These are phyloP conservation scores for Drosophila melanica DNA, from an alignment of 1,140 invertebrate genomes.

Conservation along the genomic window DNA sequence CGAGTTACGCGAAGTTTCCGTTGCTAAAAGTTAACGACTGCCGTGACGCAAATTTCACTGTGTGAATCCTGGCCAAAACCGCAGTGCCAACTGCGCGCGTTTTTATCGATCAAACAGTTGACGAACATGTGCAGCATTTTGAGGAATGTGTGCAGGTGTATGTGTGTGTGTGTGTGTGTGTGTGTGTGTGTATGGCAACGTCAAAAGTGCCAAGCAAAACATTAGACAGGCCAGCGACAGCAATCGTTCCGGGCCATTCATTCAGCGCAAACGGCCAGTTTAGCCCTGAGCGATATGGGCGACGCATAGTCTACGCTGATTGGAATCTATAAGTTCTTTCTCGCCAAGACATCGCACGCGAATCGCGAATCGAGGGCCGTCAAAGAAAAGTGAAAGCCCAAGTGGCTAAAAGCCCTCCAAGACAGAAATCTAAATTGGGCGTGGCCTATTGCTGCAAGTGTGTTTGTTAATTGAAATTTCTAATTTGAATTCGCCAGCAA, in stretches of 20 bases:
- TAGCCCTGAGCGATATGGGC: conserved; percentile 23
- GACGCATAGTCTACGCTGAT: conserved; percentile 57
- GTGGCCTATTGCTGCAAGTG: conserved; percentile 2
- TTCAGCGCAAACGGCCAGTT: conserved; percentile 53
- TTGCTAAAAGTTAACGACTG: conserved; percentile 23
- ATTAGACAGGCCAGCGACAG: conserved; percentile 41
- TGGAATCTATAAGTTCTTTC: conserved; percentile 60
- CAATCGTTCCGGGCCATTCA: conserved; percentile 43
- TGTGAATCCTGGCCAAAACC: conserved; percentile 41
- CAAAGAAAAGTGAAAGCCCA: conserved; percentile 67
- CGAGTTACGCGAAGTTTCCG: conserved; percentile 27
- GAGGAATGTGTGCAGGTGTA: neutral
- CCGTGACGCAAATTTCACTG: conserved; percentile 17
- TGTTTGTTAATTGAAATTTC: conserved; percentile 73
- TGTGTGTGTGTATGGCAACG: conserved; percentile 44
- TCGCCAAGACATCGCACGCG: conserved; percentile 62
- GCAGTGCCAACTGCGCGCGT: conserved; percentile 47
- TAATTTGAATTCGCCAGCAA: conserved; percentile 60
- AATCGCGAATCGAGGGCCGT: conserved; percentile 49
- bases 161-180: conserved; percentile 6
- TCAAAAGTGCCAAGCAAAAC: conserved; percentile 49
- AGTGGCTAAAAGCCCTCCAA: conserved; percentile 18
- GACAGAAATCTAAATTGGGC: conserved; percentile 25
- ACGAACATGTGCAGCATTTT: conserved; percentile 15
- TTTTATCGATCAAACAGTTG: conserved; percentile 46